phyloP scores from a whole-genome alignment of 2,113 vertebrate genomes.

The Apistogramma diplotaenia region DNA sequence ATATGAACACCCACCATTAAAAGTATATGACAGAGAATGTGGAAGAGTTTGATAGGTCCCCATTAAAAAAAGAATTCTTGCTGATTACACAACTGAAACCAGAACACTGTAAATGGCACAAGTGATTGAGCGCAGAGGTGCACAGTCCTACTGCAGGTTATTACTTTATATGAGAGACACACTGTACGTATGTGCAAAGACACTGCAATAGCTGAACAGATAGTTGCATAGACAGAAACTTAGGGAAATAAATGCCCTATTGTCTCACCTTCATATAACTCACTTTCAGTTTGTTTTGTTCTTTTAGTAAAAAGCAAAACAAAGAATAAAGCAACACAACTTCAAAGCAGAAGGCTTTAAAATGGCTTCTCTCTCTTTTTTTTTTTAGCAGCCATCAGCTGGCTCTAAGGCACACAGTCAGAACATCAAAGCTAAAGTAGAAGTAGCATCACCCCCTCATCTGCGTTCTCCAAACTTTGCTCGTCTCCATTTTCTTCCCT shows the following conservation, averaged over 20 bases:
- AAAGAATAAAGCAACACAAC: constrained; percentile 35
- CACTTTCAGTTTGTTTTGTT: constrained; percentile 35
- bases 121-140: constrained; percentile 7
- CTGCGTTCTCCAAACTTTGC: constrained; percentile 19
- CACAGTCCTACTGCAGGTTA: constrained; percentile 10
- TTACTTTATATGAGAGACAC: constrained; percentile 36
- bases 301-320: constrained; percentile 39
- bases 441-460: constrained; percentile 32
- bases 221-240: constrained; percentile 66
- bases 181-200: constrained; percentile 56
- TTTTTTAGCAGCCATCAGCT: constrained; percentile 12
- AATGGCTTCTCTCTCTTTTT: constrained; percentile 36
- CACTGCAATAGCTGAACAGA: constrained; percentile 34
- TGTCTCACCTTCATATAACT: constrained; percentile 13
- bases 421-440: constrained; percentile 58
- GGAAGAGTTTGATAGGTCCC: neutral
- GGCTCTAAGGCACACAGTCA: constrained; percentile 73
- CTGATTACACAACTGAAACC: neutral
- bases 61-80: neutral
- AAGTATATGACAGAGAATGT: neutral
- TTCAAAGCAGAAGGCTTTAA: constrained; percentile 42
- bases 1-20: neutral
- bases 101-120: constrained; percentile 28
- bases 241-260: constrained; percentile 50
- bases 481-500: constrained; percentile 45